Evolutionary conservation across 2,888 invertebrate genomes (phyloP).

Genomic region (Melieria picta): DNA sequence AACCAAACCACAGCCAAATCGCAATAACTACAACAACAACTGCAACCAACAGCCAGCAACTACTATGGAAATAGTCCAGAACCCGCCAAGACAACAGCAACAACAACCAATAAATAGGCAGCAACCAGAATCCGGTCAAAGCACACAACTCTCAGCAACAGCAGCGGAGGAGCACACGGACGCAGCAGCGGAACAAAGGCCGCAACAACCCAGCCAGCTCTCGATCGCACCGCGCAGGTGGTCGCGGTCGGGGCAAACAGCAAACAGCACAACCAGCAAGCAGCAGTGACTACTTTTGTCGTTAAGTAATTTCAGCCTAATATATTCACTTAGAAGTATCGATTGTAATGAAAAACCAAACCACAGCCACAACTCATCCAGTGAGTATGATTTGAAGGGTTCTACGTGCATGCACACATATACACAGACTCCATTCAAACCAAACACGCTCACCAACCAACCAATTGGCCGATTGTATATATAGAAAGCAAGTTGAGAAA

Average conservation of each 20-base stretch:
- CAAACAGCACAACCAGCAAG: too few species aligned
- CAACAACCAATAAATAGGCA: slow-evolving; percentile 14
- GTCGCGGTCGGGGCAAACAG: too few species aligned
- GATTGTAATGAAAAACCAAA: not conserved
- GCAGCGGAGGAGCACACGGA: not conserved
- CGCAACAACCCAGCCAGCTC: not conserved
- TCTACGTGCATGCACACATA: not conserved
- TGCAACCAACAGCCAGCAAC: slow-evolving; percentile 2
- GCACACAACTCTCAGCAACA: not conserved
- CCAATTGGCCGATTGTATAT: slow-evolving; percentile 3
- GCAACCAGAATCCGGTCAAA: not conserved
- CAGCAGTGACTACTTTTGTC: not conserved
- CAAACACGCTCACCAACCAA: not conserved
- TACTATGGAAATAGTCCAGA: not conserved
- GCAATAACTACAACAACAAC: too few species aligned
- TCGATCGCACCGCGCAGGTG: too few species aligned
- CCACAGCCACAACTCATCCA: too few species aligned
- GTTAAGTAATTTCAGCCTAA: slow-evolving; percentile 22
- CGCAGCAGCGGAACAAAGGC: not conserved
- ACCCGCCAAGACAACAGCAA: slow-evolving; percentile 4
- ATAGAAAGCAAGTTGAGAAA: not conserved
- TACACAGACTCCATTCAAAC: not conserved
- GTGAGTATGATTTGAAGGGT: too few species aligned
- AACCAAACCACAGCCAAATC: too few species aligned
- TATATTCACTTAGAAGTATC: not conserved